A percentile compares a stretch with the other conserved stretches of the same genome.
These are phyloP conservation scores for Eupithecia abbreviata DNA, from an alignment of 2,888 invertebrate species.

Conservation along the genomic window DNA sequence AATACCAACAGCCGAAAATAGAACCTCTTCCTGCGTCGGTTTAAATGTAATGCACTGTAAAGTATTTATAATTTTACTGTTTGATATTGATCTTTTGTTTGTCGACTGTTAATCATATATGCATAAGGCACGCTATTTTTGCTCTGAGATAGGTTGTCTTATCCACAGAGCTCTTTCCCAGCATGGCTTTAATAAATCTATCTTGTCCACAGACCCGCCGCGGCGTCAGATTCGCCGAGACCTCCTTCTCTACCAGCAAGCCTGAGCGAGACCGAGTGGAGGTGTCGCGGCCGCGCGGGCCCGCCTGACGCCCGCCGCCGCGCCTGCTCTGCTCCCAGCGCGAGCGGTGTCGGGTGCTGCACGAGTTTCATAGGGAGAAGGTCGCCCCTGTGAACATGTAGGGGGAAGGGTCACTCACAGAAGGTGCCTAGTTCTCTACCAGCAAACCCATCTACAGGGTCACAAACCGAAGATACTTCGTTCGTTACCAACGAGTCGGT, in stretches of 20 bases:
- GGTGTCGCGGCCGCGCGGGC: constrained; percentile 58
- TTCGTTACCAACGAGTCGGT: not conserved
- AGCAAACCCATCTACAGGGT: not conserved
- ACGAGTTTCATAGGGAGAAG: constrained; percentile 58
- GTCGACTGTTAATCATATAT: too few species aligned
- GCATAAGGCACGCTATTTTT: too few species aligned
- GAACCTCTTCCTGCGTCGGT: too few species aligned
- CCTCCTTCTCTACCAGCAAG: constrained; percentile 57
- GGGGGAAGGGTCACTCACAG: not conserved
- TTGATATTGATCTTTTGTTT: too few species aligned
- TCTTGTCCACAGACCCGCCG: constrained; percentile 54
- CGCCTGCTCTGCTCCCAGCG: constrained; percentile 69
- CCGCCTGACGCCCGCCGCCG: constrained; percentile 75
- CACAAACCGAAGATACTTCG: not conserved
- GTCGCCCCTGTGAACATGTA: constrained; percentile 30
- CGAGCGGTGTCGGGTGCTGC: constrained; percentile 70
- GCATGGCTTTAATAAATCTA: not conserved
- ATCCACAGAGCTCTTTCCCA: not conserved
- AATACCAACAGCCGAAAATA: too few species aligned
- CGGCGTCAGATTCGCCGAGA: constrained; percentile 74
- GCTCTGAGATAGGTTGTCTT: too few species aligned
- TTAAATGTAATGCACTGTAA: too few species aligned
- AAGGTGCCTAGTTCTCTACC: not conserved
- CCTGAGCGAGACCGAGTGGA: constrained; percentile 52
- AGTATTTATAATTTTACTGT: too few species aligned